Conservation (phyloP, 2,797 vertebrate genomes). For the Coracias cyanogaster region DNA sequence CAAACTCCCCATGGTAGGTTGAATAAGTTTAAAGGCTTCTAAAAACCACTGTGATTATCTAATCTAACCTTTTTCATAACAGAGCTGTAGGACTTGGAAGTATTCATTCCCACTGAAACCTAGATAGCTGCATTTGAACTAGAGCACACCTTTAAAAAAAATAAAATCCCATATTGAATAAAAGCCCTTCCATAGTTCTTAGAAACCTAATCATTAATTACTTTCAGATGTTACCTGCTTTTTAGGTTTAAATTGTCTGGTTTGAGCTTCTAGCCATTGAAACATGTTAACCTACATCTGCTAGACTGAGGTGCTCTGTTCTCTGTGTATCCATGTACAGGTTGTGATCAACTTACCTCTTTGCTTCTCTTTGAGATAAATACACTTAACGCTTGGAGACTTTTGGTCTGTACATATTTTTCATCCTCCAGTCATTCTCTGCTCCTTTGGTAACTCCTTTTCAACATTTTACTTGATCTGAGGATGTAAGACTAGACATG, state of each 20-base stretch:
- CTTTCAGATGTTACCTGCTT: background rate
- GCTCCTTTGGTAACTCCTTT: constrained; percentile 57
- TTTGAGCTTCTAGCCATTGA: constrained; percentile 14
- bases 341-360: constrained; percentile 48
- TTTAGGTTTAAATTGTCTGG: constrained; percentile 8
- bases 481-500: constrained; percentile 37
- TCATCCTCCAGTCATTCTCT: constrained; percentile 56
- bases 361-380: constrained; percentile 55
- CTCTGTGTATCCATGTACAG: background rate
- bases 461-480: constrained; percentile 63
- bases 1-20: background rate
- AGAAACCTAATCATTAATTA: constrained; percentile 52
- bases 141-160: background rate
- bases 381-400: constrained; percentile 20
- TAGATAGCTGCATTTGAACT: constrained; percentile 18
- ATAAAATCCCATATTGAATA: background rate
- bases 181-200: constrained; percentile 17
- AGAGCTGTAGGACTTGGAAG: background rate
- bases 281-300: constrained; percentile 10
- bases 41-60: constrained; percentile 4
- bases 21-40: constrained; percentile 34
- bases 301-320: constrained; percentile 22
- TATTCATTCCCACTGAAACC: background rate
- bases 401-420: constrained; percentile 61
- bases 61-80: constrained; percentile 32